Percentiles rank a stretch among this genome's conserved stretches.
These are phyloP conservation scores for Parotocinclus haroldoi DNA, from an alignment of 2,797 vertebrate genomes.

Conservation along the genomic window DNA sequence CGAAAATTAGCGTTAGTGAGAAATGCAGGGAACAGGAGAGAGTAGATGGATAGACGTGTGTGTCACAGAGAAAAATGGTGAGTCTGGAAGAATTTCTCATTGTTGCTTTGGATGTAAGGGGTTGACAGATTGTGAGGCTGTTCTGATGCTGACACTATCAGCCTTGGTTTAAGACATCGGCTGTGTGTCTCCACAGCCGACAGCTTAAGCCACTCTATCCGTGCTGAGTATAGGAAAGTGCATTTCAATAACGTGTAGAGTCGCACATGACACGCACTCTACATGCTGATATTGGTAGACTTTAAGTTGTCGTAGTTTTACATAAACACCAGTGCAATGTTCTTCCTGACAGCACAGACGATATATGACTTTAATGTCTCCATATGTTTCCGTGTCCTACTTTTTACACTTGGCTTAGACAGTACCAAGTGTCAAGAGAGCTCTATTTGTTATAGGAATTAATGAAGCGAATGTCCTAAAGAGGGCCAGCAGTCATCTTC, in stretches of 20 bases:
- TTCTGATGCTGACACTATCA: conserved; percentile 50
- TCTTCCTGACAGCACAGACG: no score
- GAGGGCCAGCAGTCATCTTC: no score
- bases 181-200: conserved; percentile 39
- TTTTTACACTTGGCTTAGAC: no score
- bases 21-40: conserved; percentile 29
- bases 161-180: conserved; percentile 37
- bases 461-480: no score
- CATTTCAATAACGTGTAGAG: conserved; percentile 9
- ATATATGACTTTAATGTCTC: no score
- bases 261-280: neutral
- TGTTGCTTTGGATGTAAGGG: conserved; percentile 29
- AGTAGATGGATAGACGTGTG: conserved; percentile 37
- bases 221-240: conserved; percentile 13
- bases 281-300: conserved; percentile 9
- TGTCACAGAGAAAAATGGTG: conserved; percentile 40
- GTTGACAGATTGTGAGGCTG: conserved; percentile 44
- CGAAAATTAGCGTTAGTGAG: conserved; percentile 22
- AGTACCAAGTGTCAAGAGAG: no score
- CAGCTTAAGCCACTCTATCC: conserved; percentile 41
- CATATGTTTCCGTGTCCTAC: no score
- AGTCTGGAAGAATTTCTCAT: conserved; percentile 30
- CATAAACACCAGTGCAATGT: conserved; percentile 12
- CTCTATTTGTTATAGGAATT: no score
- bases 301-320: conserved; percentile 20